phyloP scores from a whole-genome alignment of 1,140 invertebrate species.

The Bombus waltoni region DNA sequence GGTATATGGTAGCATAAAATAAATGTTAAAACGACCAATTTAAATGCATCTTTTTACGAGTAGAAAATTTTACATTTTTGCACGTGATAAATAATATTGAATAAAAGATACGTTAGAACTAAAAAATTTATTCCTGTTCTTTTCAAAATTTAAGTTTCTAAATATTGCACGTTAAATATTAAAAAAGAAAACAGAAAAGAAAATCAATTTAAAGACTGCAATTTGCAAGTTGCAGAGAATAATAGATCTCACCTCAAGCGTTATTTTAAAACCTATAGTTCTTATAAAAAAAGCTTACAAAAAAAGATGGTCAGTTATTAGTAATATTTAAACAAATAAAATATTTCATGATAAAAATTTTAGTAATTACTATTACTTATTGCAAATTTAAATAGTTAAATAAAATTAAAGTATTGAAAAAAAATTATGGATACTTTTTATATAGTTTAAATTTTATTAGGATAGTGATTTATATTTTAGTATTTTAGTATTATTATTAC shows the following conservation, averaged over 20 bases:
- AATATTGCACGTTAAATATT: neutral
- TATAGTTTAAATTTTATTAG: slow-evolving; percentile 26
- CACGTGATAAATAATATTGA: slow-evolving; percentile 16
- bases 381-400: neutral
- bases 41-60: slow-evolving; percentile 11
- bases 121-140: neutral
- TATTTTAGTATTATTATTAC: slow-evolving; percentile 17
- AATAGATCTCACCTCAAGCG: slow-evolving; percentile 9
- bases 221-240: neutral
- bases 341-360: neutral
- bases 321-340: neutral
- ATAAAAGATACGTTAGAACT: slow-evolving; percentile 31
- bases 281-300: neutral
- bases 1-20: neutral
- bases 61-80: neutral
- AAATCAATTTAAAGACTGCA: neutral
- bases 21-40: neutral
- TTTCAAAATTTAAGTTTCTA: slow-evolving; percentile 2
- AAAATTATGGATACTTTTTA: neutral
- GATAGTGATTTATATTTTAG: slow-evolving; percentile 16
- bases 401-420: neutral
- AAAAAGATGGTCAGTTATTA: slow-evolving; percentile 9
- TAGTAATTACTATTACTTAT: slow-evolving; percentile 1
- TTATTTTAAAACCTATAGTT: neutral
- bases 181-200: neutral